Conservation (phyloP, 2,888 invertebrate genomes). For the Luperina testacea region DNA sequence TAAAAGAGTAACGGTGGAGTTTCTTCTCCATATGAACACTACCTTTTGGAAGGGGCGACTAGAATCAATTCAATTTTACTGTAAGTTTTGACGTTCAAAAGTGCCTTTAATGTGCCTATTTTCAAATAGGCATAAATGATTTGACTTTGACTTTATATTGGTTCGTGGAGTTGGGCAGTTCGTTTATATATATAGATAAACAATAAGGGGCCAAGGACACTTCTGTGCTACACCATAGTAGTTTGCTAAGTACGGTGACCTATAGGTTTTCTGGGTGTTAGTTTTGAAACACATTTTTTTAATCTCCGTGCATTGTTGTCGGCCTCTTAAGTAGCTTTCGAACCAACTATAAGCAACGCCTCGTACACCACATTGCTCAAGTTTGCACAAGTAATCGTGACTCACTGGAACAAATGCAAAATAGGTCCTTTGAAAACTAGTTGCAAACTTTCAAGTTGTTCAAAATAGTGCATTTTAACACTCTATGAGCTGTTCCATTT, state of each 20-base stretch:
- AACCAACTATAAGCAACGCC: constrained; percentile 3
- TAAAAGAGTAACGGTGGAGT: no score
- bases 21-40: no score
- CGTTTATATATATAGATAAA: neutral
- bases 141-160: no score
- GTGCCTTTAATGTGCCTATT: no score
- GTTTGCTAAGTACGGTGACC: neutral
- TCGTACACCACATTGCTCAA: constrained; percentile 5
- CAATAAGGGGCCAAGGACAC: neutral
- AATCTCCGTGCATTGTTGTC: constrained; percentile 12
- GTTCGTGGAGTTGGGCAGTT: neutral
- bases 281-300: constrained; percentile 2
- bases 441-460: neutral
- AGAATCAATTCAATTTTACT: no score
- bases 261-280: constrained; percentile 9
- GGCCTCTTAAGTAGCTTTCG: constrained; percentile 7
- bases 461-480: neutral
- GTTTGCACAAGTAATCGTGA: neutral
- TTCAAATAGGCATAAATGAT: no score
- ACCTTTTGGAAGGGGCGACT: no score
- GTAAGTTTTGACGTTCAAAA: no score
- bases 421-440: neutral
- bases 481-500: no score
- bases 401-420: no score
- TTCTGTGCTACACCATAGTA: constrained; percentile 4